Base-by-base conservation (phyloP, 2,888 invertebrate species). In the Nymphalis urticae region DNA sequence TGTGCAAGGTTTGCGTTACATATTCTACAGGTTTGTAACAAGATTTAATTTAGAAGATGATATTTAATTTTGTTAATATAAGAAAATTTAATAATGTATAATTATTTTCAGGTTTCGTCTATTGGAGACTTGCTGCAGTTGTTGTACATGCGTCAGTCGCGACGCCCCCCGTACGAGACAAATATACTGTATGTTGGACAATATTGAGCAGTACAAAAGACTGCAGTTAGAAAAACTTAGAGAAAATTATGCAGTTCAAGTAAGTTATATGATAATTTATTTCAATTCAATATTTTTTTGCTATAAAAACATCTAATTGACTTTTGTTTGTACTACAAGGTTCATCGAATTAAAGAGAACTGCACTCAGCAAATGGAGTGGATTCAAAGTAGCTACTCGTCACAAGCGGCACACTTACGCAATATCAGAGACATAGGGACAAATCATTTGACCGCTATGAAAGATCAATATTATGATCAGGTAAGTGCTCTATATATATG, bases 391-490 rank as follows among this genome's bases (percentile, higher is more conserved):
- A 98, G 97, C 84, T 98, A 98, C 86, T 96, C 96, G 78, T 94
- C 95, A 50, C 98, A 98, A 89, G 95, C 97, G 61, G 96, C 95
- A 79, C 96, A 97, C 84, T 93, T 98, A 64, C 95, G 95, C 79
- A 97, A 97, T 82, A 96, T 98, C 78, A 94, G 98, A 73, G 98
- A 98, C 82, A 98, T 98, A 85, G 98, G 98, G 70, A 96, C 97
- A 64, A 96, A 95, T 82, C 97, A 98, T 84, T 91, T 98, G 75
- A 96, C 97, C 68, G 94, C 97, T 2, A 93, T 98, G 79, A 94
- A 96, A 82, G 98, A 98, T 86, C 98, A 98, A 89, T 98, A 98
- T 89, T 96, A 95, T 82, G 97, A 98, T 89, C 98, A 98, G 95
- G 97, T 97, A 89, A 83, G 54, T 48, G 13, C 42, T 10, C 42